Percentiles rank a stretch among this genome's conserved stretches.
phyloP scores from a whole-genome alignment of 2,888 invertebrate genomes.

The Agrilus biguttatus region DNA sequence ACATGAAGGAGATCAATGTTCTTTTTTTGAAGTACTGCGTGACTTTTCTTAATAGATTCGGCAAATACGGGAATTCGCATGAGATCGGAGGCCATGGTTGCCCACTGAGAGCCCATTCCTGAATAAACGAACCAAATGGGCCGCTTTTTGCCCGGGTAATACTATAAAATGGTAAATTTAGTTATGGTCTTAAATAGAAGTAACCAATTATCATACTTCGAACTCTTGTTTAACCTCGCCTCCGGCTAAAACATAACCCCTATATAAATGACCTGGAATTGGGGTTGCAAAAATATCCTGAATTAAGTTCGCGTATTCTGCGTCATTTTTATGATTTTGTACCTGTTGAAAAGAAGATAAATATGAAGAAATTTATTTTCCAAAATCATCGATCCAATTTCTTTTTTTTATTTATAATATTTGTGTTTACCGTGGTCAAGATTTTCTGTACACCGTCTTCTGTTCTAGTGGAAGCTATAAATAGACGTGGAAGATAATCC shows the following conservation, averaged over 20 bases:
- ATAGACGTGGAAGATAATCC: conserved; percentile 47
- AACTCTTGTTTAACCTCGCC: conserved; percentile 22
- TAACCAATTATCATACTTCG: conserved; percentile 16
- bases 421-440: conserved; percentile 33
- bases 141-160: conserved; percentile 26
- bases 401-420: too few relatives aligned
- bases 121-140: conserved; percentile 57
- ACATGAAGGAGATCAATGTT: conserved; percentile 49
- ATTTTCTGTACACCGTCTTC: conserved; percentile 57
- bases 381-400: neutral
- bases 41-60: conserved; percentile 43
- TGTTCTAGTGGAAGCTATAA: conserved; percentile 73
- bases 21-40: conserved; percentile 39
- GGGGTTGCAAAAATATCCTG: conserved; percentile 34
- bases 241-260: conserved; percentile 41
- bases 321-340: conserved; percentile 36
- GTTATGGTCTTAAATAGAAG: neutral
- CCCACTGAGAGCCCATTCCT: conserved; percentile 66
- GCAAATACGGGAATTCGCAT: conserved; percentile 53
- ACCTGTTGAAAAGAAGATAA: conserved; percentile 23
- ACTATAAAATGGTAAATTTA: conserved; percentile 17
- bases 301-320: conserved; percentile 35
- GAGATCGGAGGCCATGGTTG: conserved; percentile 50
- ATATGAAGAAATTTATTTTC: conserved; percentile 1
- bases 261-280: conserved; percentile 44